A percentile compares a stretch with the other conserved stretches of the same genome.
These are phyloP conservation scores for Dermochelys coriacea DNA, from an alignment of 2,797 vertebrate genomes.

Conservation along the genomic window DNA sequence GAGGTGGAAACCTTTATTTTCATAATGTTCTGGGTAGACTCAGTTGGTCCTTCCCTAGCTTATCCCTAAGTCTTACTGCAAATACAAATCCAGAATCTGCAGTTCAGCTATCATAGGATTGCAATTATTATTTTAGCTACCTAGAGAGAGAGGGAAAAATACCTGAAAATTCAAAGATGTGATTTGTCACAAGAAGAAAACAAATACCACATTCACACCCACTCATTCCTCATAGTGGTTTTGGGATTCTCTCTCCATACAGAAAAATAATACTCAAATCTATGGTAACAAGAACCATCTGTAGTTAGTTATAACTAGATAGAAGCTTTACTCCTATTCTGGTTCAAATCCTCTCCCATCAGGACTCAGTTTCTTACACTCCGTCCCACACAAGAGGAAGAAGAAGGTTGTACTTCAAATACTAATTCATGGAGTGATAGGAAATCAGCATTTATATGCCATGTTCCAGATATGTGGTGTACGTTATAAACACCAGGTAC, in stretches of 20 bases:
- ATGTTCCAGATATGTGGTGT: background rate
- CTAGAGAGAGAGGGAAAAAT: slow-evolving; percentile 17
- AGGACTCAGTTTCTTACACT: background rate
- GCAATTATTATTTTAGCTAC: background rate
- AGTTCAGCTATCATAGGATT: slow-evolving; percentile 31
- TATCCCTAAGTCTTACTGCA: background rate
- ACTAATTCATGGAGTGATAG: slow-evolving; percentile 47
- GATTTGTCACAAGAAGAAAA: slow-evolving; percentile 42
- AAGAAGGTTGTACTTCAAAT: slow-evolving; percentile 16
- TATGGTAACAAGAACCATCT: slow-evolving; percentile 67
- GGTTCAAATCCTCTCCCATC: slow-evolving; percentile 42
- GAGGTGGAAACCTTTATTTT: slow-evolving; percentile 1
- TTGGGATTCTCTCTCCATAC: background rate
- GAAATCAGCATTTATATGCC: background rate
- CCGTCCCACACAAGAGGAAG: slow-evolving; percentile 20
- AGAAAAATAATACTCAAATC: slow-evolving; percentile 38
- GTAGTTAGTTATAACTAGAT: slow-evolving; percentile 64
- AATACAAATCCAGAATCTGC: too few relatives aligned
- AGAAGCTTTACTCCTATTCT: slow-evolving; percentile 44
- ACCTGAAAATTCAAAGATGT: slow-evolving; percentile 27
- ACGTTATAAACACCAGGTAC: background rate
- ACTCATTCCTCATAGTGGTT: background rate
- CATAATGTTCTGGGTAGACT: background rate
- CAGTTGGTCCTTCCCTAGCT: background rate
- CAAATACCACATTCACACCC: background rate